Conservation (phyloP, 2,888 invertebrate species). For the Metopia argyrocephala region DNA sequence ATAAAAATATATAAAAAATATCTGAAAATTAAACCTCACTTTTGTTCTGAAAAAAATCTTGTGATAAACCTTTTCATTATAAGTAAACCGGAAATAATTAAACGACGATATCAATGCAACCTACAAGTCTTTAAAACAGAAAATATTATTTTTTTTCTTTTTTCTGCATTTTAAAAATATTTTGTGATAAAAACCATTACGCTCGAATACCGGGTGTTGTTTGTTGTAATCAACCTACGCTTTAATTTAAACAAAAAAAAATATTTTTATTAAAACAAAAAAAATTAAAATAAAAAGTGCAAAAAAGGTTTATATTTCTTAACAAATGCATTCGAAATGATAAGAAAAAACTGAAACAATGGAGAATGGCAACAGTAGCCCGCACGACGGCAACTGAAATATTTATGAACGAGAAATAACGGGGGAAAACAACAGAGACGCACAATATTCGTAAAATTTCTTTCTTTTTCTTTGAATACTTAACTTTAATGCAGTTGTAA, state of each 20-base stretch:
- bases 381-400: slow-evolving; percentile 56
- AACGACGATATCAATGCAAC: not conserved
- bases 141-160: not conserved
- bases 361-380: slow-evolving; percentile 38
- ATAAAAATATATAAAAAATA: too few relatives aligned
- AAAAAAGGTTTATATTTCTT: slow-evolving; percentile 49
- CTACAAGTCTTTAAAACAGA: not conserved
- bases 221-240: not conserved
- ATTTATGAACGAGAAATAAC: too few relatives aligned
- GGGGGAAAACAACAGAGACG: slow-evolving; percentile 49
- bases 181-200: not conserved
- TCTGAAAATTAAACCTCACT: too few relatives aligned
- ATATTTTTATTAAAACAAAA: not conserved
- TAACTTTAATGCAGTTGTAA: slow-evolving; percentile 3
- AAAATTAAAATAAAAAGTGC: slow-evolving; percentile 41
- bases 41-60: not conserved
- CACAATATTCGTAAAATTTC: not conserved
- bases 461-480: not conserved
- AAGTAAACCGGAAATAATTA: not conserved
- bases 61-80: not conserved
- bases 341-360: slow-evolving; percentile 40
- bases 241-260: not conserved
- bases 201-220: not conserved
- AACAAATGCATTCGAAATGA: slow-evolving; percentile 47
- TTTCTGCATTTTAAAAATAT: not conserved